These are phyloP conservation scores for Heliopora coerulea DNA, from an alignment of 92 coral and sea anemone species.

Conservation along the genomic window DNA sequence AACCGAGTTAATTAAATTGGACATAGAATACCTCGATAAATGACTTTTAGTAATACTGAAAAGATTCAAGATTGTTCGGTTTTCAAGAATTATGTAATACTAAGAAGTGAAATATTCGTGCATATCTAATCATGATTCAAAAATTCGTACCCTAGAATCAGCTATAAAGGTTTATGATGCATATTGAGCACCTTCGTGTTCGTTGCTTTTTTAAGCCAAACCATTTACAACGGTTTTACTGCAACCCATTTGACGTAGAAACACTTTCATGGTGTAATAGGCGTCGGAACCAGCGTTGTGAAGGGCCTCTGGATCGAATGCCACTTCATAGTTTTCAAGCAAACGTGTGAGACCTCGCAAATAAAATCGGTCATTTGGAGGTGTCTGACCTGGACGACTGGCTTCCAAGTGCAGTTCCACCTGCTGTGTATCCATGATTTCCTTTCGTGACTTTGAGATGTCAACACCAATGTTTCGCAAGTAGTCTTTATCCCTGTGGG, in stretches of 20 bases:
- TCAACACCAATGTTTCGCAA: conserved; percentile 25
- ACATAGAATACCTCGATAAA: no score
- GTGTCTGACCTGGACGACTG: not conserved
- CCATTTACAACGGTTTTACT: not conserved
- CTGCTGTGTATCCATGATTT: conserved; percentile 61
- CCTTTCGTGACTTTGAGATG: conserved; percentile 29
- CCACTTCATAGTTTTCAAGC: conserved; percentile 36
- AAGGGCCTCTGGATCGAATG: conserved; percentile 41
- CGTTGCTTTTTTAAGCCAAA: not conserved
- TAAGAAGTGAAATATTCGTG: no score
- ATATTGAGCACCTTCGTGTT: no score
- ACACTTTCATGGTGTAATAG: conserved; percentile 60
- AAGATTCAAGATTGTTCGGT: no score
- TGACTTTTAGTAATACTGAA: no score
- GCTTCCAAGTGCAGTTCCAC: conserved; percentile 42
- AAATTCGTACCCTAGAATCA: no score
- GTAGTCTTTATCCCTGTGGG: conserved; percentile 44
- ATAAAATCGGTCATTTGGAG: conserved; percentile 27
- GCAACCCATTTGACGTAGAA: conserved; percentile 19
- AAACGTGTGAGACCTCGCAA: conserved; percentile 53
- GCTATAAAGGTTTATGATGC: no score
- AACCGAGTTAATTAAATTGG: no score
- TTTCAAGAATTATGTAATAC: no score
- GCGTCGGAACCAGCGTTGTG: conserved; percentile 73
- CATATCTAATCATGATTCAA: no score